Evolutionary conservation across 2,888 invertebrate genomes (phyloP).

Genomic region (Drosophila kambysellisi): DNA sequence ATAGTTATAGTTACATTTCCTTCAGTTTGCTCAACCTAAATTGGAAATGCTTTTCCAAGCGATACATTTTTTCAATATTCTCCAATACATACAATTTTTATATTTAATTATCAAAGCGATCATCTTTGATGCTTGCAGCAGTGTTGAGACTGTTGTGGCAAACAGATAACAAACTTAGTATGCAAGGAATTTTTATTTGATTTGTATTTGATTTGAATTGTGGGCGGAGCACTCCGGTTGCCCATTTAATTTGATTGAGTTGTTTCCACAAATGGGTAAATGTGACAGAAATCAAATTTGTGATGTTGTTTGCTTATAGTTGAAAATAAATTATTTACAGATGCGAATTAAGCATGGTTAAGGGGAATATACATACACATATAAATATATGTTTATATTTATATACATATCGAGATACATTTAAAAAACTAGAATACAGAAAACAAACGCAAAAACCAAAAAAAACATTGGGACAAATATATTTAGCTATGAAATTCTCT

Average conservation of each 20-base stretch:
- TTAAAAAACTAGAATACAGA: no score
- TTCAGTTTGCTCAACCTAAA: constrained; percentile 53
- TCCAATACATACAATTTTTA: constrained; percentile 16
- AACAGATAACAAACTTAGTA: constrained; percentile 57
- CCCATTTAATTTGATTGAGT: constrained; percentile 54
- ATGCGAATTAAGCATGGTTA: not conserved
- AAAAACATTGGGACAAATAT: not conserved
- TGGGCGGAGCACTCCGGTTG: not conserved
- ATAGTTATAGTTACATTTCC: constrained; percentile 56
- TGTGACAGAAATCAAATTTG: constrained; percentile 21
- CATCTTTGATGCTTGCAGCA: constrained; percentile 17
- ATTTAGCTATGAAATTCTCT: not conserved
- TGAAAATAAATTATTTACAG: not conserved
- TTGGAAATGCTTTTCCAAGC: constrained; percentile 50
- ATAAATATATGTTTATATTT: not conserved
- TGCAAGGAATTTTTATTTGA: constrained; percentile 46
- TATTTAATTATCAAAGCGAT: constrained; percentile 55
- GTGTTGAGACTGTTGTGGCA: not conserved
- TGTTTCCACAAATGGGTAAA: constrained; percentile 27
- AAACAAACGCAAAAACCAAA: no score
- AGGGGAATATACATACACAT: not conserved
- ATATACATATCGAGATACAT: not conserved
- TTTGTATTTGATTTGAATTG: constrained; percentile 35
- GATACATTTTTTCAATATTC: constrained; percentile 34
- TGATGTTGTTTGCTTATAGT: not conserved